A percentile compares a stretch with the other conserved stretches of the same genome.
phyloP scores from a whole-genome alignment of 2,113 vertebrate species.

The Gadus chalcogrammus region DNA sequence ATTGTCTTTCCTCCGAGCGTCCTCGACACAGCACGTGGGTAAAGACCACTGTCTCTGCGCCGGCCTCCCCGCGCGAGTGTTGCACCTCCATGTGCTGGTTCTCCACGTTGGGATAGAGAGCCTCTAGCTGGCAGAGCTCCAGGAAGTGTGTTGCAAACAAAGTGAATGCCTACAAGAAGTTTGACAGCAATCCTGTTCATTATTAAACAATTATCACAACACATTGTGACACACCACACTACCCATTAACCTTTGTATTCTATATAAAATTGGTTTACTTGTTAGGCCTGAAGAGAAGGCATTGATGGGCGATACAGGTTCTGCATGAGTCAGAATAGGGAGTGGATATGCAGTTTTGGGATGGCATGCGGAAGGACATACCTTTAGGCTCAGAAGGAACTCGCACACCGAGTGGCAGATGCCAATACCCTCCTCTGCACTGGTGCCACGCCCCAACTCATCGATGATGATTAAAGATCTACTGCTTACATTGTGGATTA shows the following conservation, averaged over 20 bases:
- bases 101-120: conserved; percentile 89
- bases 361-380: conserved; percentile 56
- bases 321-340: conserved; percentile 20
- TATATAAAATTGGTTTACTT: too few relatives aligned
- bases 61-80: conserved; percentile 75
- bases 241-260: too few relatives aligned
- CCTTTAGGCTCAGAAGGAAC: conserved; percentile 89
- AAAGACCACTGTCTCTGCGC: conserved; percentile 80
- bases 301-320: not conserved
- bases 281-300: too few relatives aligned
- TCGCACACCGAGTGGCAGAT: conserved; percentile 92
- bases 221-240: too few relatives aligned
- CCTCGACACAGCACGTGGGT: conserved; percentile 86
- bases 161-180: conserved; percentile 83
- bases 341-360: conserved; percentile 9
- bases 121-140: conserved; percentile 87
- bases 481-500: conserved; percentile 89
- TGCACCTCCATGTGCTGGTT: conserved; percentile 95
- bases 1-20: conserved; percentile 87
- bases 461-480: conserved; percentile 93
- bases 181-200: too few relatives aligned
- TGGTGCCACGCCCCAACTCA: conserved; percentile 93
- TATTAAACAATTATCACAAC: too few relatives aligned
- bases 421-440: conserved; percentile 91
- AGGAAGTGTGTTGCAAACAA: conserved; percentile 94